These are phyloP conservation scores for Parasteatoda tepidariorum DNA, from an alignment of 1,140 invertebrate genomes.

Conservation along the genomic window DNA sequence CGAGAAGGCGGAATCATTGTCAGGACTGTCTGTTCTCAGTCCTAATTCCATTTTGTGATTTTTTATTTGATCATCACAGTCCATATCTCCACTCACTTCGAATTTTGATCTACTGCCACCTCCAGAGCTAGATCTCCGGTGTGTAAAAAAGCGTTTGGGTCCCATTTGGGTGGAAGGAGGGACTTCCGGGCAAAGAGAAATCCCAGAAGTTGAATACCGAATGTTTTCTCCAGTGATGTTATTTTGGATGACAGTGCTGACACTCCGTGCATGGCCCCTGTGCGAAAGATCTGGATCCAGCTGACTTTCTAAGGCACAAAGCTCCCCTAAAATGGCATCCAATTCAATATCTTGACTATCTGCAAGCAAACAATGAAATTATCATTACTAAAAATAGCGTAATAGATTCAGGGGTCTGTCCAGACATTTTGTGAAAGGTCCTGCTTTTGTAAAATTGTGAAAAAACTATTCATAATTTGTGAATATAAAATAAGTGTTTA, in stretches of 20 bases:
- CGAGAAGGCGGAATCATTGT: slow-evolving; percentile 97
- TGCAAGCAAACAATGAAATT: slow-evolving; percentile 66
- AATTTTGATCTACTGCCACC: slow-evolving; percentile 68
- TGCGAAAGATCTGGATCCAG: slow-evolving; percentile 74
- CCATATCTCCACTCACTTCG: slow-evolving; percentile 63
- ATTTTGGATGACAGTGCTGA: slow-evolving; percentile 61
- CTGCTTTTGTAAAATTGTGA: no score
- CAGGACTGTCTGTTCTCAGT: slow-evolving; percentile 87
- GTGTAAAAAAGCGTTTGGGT: slow-evolving; percentile 63
- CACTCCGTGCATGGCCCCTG: slow-evolving; percentile 58
- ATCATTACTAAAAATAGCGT: no score
- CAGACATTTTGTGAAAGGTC: no score
- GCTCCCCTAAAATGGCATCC: slow-evolving; percentile 93
- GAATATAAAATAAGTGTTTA: no score
- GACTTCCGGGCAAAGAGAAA: slow-evolving; percentile 7
- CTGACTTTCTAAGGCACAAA: slow-evolving; percentile 87
- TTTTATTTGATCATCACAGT: slow-evolving; percentile 58
- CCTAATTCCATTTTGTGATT: slow-evolving; percentile 64
- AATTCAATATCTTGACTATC: slow-evolving; percentile 95
- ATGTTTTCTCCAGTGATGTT: slow-evolving; percentile 53
- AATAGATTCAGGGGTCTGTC: no score
- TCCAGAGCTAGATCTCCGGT: slow-evolving; percentile 72
- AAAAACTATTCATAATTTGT: no score
- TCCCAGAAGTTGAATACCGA: slow-evolving; percentile 48
- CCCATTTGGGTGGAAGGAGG: not conserved